phyloP scores from a whole-genome alignment of 1,140 invertebrate genomes.

The Amyelois transitella region DNA sequence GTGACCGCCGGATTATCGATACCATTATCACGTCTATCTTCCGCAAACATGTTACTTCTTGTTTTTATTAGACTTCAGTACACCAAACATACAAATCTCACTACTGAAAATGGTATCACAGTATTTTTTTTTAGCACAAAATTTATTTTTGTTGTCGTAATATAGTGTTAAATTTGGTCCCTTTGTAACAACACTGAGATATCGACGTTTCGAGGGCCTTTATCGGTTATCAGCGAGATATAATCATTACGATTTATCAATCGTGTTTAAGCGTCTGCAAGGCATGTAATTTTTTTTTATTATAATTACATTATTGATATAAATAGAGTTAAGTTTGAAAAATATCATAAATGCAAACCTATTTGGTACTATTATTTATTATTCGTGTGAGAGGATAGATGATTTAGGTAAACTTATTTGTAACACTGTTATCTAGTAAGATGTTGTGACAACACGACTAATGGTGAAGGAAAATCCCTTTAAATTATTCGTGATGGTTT shows the following conservation, averaged over 20 bases:
- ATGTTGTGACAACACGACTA: too few species aligned
- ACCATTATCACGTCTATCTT: conserved; percentile 7
- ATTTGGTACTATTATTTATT: too few species aligned
- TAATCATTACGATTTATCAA: conserved; percentile 3
- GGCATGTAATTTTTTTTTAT: neutral
- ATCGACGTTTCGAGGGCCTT: conserved; percentile 17
- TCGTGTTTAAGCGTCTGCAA: neutral
- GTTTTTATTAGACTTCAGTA: neutral
- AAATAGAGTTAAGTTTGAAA: too few species aligned
- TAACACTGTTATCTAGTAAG: too few species aligned
- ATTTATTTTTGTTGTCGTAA: neutral
- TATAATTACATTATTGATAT: conserved; percentile 3
- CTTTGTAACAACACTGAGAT: conserved; percentile 15
- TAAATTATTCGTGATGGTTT: too few species aligned
- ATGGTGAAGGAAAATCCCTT: too few species aligned
- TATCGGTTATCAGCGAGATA: conserved; percentile 34
- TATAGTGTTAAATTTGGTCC: conserved; percentile 11
- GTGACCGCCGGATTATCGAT: conserved; percentile 28
- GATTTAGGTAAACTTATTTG: too few species aligned
- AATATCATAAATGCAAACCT: too few species aligned
- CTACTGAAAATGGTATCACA: neutral
- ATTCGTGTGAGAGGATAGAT: too few species aligned
- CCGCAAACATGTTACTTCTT: neutral
- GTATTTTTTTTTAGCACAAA: neutral
- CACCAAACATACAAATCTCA: neutral